Percentiles rank a stretch among this genome's conserved stretches.
Conservation (phyloP, 2,797 vertebrate species). For the Pteronotus mesoamericanus region DNA sequence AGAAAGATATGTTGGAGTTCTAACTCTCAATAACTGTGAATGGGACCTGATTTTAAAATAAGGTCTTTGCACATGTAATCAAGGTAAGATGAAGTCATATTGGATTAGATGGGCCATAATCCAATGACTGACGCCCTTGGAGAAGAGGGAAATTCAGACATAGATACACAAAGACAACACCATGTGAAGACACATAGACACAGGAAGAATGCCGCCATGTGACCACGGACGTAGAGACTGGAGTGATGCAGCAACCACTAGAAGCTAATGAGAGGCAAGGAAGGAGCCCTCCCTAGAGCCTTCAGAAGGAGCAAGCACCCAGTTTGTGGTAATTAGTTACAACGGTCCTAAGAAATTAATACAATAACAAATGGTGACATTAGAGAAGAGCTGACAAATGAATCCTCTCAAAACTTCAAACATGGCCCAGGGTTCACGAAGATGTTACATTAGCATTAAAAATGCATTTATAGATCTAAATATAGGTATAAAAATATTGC, state of each 20-base stretch:
- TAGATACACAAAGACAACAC: not conserved
- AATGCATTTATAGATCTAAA: not conserved
- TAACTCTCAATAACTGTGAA: not conserved
- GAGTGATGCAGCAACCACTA: not conserved
- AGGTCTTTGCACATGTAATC: not conserved
- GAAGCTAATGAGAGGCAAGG: not conserved
- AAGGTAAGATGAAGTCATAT: not conserved
- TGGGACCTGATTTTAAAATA: not conserved
- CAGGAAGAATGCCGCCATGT: not conserved
- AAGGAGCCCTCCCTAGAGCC: not conserved
- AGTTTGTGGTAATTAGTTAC: not conserved
- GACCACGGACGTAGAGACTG: not conserved
- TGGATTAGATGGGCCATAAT: not conserved
- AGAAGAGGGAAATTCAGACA: not conserved
- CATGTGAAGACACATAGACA: not conserved
- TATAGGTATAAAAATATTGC: not conserved
- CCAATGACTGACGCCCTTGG: not conserved
- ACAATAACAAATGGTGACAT: not conserved
- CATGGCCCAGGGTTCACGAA: not conserved
- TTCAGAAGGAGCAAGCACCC: not conserved
- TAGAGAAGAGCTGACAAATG: not conserved
- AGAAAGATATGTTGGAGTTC: not conserved
- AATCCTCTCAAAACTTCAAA: not conserved
- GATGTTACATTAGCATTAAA: not conserved
- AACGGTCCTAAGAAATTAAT: not conserved